Percentiles rank a stretch among this genome's conserved stretches.
These are phyloP conservation scores for Tachina lurida DNA, from an alignment of 2,888 invertebrate genomes.

Conservation along the genomic window DNA sequence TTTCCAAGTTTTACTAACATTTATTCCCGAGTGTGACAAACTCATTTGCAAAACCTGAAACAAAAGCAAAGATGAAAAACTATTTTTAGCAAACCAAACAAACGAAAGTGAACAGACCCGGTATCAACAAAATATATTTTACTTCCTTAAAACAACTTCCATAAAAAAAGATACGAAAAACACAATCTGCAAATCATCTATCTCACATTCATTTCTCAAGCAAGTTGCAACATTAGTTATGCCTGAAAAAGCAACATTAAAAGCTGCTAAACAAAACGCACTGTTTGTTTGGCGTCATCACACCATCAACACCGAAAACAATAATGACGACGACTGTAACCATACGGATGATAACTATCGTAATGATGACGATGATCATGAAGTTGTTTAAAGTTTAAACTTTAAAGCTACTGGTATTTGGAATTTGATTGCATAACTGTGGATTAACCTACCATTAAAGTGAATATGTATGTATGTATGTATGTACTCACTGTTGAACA, in stretches of 20 bases:
- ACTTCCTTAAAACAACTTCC: slow-evolving; percentile 58
- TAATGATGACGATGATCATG: slow-evolving; percentile 32
- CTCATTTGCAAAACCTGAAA: not conserved
- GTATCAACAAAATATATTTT: slow-evolving; percentile 50
- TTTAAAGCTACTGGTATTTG: slow-evolving; percentile 64
- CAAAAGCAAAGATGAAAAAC: slow-evolving; percentile 32
- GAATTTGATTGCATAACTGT: slow-evolving; percentile 70
- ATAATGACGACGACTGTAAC: slow-evolving; percentile 15
- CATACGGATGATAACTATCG: not conserved
- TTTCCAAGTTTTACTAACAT: slow-evolving; percentile 16
- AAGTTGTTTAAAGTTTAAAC: slow-evolving; percentile 31
- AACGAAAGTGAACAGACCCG: slow-evolving; percentile 51
- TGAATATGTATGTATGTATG: not conserved
- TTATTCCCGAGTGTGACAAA: slow-evolving; percentile 9
- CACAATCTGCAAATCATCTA: slow-evolving; percentile 6
- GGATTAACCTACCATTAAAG: slow-evolving; percentile 68
- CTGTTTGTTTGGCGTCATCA: slow-evolving; percentile 31
- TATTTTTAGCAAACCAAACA: slow-evolving; percentile 58
- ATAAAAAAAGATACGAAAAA: slow-evolving; percentile 9
- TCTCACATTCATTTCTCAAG: slow-evolving; percentile 38
- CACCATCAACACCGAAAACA: slow-evolving; percentile 23
- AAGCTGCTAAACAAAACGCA: slow-evolving; percentile 17
- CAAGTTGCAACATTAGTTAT: slow-evolving; percentile 64
- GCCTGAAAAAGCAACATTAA: slow-evolving; percentile 57
- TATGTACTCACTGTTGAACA: slow-evolving; percentile 18